A percentile compares a stretch with the other conserved stretches of the same genome.
These are phyloP conservation scores for Callocephalon fimbriatum DNA, from an alignment of 2,113 vertebrate genomes.

Conservation along the genomic window DNA sequence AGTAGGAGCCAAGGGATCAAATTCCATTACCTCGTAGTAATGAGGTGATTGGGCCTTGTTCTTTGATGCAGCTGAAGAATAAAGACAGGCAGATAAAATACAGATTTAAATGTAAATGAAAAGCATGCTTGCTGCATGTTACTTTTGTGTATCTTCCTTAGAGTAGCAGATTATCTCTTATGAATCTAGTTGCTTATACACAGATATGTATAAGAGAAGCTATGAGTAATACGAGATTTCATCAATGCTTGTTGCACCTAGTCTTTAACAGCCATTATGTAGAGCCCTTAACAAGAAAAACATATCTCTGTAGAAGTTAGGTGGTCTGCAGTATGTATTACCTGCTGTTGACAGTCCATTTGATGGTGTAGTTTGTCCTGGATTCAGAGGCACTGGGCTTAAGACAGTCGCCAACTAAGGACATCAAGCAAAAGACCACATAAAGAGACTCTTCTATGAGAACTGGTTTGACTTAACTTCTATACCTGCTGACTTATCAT, in stretches of 20 bases:
- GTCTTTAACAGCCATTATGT: neutral
- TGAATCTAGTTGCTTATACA: neutral
- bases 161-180: neutral
- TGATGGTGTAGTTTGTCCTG: neutral
- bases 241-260: neutral
- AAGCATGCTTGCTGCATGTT: neutral
- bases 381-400: slow-evolving; percentile 68
- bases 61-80: slow-evolving; percentile 53
- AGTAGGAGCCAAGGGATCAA: slow-evolving; percentile 80
- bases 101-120: neutral
- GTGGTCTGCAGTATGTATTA: slow-evolving; percentile 12
- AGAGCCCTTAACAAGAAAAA: neutral
- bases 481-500: neutral
- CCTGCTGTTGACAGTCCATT: slow-evolving; percentile 34
- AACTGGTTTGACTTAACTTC: neutral
- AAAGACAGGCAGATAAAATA: neutral
- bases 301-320: neutral
- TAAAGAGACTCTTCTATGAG: neutral
- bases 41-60: slow-evolving; percentile 58
- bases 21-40: slow-evolving; percentile 83
- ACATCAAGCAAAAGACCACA: neutral
- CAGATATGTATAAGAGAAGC: neutral
- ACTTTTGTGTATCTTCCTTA: neutral
- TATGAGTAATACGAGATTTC: neutral
- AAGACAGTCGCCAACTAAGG: slow-evolving; percentile 49